phyloP scores from a whole-genome alignment of 2,888 invertebrate species.

The Cantharis nigra region DNA sequence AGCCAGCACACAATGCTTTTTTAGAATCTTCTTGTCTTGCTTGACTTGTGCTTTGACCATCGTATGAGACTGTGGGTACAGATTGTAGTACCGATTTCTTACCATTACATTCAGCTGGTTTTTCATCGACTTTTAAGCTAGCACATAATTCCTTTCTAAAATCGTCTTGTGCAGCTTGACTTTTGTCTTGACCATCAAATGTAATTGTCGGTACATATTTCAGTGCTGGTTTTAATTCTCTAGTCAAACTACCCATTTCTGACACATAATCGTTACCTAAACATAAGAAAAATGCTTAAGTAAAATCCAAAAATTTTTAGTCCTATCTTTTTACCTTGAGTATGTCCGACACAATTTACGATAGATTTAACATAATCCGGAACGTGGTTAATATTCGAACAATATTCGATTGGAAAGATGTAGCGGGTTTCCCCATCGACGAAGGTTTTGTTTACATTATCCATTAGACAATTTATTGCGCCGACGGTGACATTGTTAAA shows the following conservation, averaged over 20 bases:
- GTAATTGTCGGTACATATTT: conserved; percentile 69
- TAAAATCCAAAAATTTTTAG: too few species aligned
- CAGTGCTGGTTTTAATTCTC: conserved; percentile 60
- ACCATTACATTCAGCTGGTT: conserved; percentile 44
- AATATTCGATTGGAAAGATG: conserved; percentile 45
- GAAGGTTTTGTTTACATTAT: conserved; percentile 54
- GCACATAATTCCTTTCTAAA: conserved; percentile 64
- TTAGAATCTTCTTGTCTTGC: conserved; percentile 58
- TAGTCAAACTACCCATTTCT: conserved; percentile 62
- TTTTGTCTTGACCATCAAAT: conserved; percentile 60
- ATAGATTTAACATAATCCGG: conserved; percentile 54
- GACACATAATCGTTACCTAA: conserved; percentile 58
- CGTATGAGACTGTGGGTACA: too few species aligned
- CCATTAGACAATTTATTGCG: conserved; percentile 67
- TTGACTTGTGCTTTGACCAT: conserved; percentile 62
- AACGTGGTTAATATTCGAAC: conserved; percentile 56
- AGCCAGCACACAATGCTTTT: conserved; percentile 58
- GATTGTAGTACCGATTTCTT: too few species aligned
- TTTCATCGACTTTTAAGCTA: conserved; percentile 43
- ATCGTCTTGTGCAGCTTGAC: conserved; percentile 59
- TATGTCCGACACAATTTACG: conserved; percentile 56
- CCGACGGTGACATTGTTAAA: conserved; percentile 52
- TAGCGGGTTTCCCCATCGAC: conserved; percentile 10
- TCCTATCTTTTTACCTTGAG: conserved; percentile 41
- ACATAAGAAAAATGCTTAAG: background rate